Evolutionary conservation across 2,888 invertebrate species (phyloP), one percentile per base, ranked within the genome.

Genomic region (Drosophila crucigera): DNA sequence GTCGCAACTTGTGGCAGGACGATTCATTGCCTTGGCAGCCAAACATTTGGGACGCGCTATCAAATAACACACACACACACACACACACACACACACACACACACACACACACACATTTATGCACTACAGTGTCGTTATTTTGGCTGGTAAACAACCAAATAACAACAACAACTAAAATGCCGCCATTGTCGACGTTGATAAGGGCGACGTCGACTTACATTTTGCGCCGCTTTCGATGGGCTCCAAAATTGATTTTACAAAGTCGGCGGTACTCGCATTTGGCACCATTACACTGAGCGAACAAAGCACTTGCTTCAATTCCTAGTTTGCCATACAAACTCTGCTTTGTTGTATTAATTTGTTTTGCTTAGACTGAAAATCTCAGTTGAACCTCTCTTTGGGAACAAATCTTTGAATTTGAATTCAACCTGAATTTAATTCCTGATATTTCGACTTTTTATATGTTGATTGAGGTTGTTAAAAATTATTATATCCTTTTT

Each of bases 201-300:
- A 90, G 88, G 91, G 90, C 91, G 84, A 90, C 90, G 90, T 81
- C 68, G 73, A 71, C 69, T 67, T 79, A 73, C 52, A 68, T 78
- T 73, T 73, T 73, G 56, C 60, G 66, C 66, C 56, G 64, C 50
- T 68, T 72, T 65, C 74, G 72, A 73, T 75, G 76, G 62, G 67
- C 80, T 80, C 69, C 74, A 73, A 72, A 90, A 91, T 91, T 91
- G 88, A 90, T 89, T 91, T 91, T 91, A 91, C 91, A 91, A 89
- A 81, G 65, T 73, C 75, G 53, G 50, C 58, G 33, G 62, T 66
- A 93, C 94, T 94, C 94, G 97, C 97, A 95, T 56, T 50, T 56
- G 4, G 37, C 39, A 56, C 39, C 11, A 39, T 56, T 56, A 56
- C 39, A 56, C 56, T 56, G 56, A 56, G 56, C 9, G 39, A 56